Evolutionary conservation across 1,140 invertebrate species (phyloP).

Genomic region (Drosophila santomea): DNA sequence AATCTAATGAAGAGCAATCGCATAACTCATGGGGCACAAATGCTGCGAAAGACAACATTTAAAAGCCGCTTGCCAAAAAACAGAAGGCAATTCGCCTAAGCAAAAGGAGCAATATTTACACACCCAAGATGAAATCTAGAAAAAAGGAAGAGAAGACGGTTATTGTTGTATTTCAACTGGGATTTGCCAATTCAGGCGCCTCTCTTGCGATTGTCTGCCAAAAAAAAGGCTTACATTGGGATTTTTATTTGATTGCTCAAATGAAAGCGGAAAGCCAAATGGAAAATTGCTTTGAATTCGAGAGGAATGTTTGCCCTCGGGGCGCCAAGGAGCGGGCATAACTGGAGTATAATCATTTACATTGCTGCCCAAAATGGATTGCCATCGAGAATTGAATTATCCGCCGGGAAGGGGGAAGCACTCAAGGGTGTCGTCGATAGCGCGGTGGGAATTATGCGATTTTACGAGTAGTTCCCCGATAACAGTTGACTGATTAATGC

Average conservation of each 20-base stretch:
- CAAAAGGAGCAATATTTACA: conserved; percentile 38
- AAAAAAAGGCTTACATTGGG: conserved; percentile 75
- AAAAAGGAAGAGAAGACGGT: conserved; percentile 4
- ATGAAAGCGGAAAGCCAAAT: conserved; percentile 63
- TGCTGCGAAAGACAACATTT: conserved; percentile 39
- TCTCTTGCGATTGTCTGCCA: conserved; percentile 74
- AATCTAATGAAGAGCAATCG: conserved; percentile 49
- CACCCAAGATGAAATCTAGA: conserved; percentile 7
- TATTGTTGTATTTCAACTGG: conserved; percentile 51
- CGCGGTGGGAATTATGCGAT: conserved; percentile 15
- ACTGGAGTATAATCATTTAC: conserved; percentile 71
- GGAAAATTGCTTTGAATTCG: conserved; percentile 38
- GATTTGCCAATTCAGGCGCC: conserved; percentile 68
- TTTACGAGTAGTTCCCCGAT: conserved; percentile 3
- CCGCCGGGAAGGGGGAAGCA: conserved; percentile 34
- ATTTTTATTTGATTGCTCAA: conserved; percentile 79
- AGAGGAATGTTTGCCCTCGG: conserved; percentile 14
- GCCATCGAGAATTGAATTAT: conserved; percentile 67
- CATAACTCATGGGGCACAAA: conserved; percentile 21
- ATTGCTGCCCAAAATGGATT: conserved; percentile 75
- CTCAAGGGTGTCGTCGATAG: conserved; percentile 20
- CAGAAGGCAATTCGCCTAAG: conserved; percentile 58
- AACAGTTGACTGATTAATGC: conserved; percentile 39
- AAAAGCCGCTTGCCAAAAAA: conserved; percentile 62
- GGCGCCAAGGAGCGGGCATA: conserved; percentile 28